Percentiles rank a stretch among this genome's conserved stretches.
These are phyloP conservation scores for Sibirionetta formosa DNA, from an alignment of 2,797 vertebrate genomes.

Conservation along the genomic window DNA sequence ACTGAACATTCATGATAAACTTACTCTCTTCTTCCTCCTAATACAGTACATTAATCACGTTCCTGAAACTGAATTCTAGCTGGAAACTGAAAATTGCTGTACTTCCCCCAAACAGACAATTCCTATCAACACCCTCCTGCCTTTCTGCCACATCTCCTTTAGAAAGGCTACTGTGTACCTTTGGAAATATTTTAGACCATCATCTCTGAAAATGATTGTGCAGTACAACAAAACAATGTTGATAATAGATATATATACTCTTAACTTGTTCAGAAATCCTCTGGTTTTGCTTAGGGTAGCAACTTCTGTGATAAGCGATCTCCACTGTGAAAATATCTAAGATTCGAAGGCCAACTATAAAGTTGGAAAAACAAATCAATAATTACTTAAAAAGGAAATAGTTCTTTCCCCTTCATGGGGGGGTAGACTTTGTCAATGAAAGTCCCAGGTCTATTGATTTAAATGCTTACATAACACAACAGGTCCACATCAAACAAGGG, in stretches of 20 bases:
- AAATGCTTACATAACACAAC: not conserved
- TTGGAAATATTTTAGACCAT: not conserved
- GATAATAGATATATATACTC: not conserved
- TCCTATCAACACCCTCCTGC: not conserved
- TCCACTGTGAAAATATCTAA: accelerated
- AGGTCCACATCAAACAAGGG: not conserved
- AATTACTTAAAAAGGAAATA: not conserved
- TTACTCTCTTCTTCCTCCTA: not conserved
- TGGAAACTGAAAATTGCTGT: not conserved
- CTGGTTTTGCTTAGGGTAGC: not conserved
- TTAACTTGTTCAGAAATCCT: not conserved
- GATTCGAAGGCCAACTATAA: not conserved
- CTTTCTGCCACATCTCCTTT: not conserved
- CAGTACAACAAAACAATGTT: not conserved
- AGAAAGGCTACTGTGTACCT: not conserved
- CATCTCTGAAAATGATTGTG: not conserved
- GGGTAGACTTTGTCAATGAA: not conserved
- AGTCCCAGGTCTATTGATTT: not conserved
- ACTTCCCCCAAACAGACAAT: not conserved
- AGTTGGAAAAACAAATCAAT: not conserved
- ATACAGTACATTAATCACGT: not conserved
- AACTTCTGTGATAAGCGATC: not conserved
- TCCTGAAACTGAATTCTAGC: not conserved
- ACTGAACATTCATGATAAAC: not conserved
- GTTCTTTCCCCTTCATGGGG: no score